Conservation (phyloP, 2,888 invertebrate species). For the Noctua pronuba region DNA sequence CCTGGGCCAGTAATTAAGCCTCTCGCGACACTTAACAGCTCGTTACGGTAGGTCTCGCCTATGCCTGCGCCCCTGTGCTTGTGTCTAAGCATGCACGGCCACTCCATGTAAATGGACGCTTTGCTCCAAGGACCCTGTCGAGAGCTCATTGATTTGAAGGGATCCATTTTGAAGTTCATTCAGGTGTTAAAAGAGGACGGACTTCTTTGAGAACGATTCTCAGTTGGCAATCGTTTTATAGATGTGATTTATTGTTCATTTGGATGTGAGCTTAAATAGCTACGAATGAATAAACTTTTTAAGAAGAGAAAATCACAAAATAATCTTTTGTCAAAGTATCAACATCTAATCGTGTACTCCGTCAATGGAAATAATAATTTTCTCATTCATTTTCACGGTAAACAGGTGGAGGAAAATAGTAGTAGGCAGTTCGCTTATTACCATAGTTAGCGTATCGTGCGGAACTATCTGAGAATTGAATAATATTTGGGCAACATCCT, state of each 20-base stretch:
- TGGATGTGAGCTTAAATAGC: neutral
- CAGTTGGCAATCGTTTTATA: neutral
- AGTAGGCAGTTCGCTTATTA: constrained; percentile 23
- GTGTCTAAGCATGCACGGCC: constrained; percentile 18
- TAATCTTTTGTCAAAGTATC: neutral
- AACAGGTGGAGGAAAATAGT: constrained; percentile 7
- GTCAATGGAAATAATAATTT: neutral
- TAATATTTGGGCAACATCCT: constrained; percentile 41
- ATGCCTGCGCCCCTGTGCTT: constrained; percentile 5
- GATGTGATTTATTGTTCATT: constrained; percentile 1
- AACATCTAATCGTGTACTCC: neutral
- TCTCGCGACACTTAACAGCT: constrained; percentile 79
- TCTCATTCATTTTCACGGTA: constrained; percentile 4
- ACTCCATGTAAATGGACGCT: constrained; percentile 50
- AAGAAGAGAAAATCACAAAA: neutral
- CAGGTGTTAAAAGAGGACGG: constrained; percentile 23
- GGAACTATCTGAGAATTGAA: constrained; percentile 49
- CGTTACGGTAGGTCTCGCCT: constrained; percentile 82
- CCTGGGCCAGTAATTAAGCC: constrained; percentile 76
- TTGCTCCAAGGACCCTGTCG: constrained; percentile 8
- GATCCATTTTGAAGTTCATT: constrained; percentile 31
- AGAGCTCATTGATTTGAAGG: constrained; percentile 28
- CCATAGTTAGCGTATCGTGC: constrained; percentile 49
- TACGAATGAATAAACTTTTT: neutral
- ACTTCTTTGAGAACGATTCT: constrained; percentile 2